These are phyloP conservation scores for Herpailurus yagouaroundi DNA, from an alignment of 2,113 vertebrate species.

Conservation along the genomic window DNA sequence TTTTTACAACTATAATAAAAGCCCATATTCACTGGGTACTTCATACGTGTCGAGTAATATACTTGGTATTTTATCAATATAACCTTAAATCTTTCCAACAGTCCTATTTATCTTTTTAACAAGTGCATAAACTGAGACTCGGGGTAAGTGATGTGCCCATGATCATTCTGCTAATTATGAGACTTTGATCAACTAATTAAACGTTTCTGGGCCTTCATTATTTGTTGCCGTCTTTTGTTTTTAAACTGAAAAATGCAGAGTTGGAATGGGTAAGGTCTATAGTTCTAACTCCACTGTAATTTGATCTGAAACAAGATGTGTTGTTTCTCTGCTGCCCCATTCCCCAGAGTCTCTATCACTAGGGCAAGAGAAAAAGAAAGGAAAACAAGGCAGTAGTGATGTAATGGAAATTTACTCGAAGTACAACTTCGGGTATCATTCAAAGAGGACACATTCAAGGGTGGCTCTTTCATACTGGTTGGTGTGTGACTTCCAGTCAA, in stretches of 20 bases:
- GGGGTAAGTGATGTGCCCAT: neutral
- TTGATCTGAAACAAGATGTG: neutral
- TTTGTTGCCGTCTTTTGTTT: neutral
- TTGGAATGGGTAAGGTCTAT: neutral
- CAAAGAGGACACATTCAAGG: accelerated
- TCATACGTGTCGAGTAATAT: neutral
- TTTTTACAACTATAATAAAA: neutral
- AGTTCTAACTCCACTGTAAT: neutral
- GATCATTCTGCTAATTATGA: neutral
- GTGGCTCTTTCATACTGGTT: neutral
- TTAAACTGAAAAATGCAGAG: neutral
- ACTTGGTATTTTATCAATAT: neutral
- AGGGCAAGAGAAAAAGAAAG: neutral
- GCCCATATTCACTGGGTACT: neutral
- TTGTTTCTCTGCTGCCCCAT: neutral
- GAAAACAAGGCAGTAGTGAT: neutral
- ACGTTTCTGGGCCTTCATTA: neutral
- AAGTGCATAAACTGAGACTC: neutral
- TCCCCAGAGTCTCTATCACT: neutral
- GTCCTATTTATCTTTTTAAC: neutral
- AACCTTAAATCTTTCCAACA: neutral
- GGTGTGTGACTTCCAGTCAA: neutral
- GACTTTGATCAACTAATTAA: neutral
- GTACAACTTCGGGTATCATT: accelerated
- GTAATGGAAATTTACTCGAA: neutral